Evolutionary conservation across 2,113 vertebrate species (phyloP).

Genomic region (Nyctibius bracteatus): DNA sequence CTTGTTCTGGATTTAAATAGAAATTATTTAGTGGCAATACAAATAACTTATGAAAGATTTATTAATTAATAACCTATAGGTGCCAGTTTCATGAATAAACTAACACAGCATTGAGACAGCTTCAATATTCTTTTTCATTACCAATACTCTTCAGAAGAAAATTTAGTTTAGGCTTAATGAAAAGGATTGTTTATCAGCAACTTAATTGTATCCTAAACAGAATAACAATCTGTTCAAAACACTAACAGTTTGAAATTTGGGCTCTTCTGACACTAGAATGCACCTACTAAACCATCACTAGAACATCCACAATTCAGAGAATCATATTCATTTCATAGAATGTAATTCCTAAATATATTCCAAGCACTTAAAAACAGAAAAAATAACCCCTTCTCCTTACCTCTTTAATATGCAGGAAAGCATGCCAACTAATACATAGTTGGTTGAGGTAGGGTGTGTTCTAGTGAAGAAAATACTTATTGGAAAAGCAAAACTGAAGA

Average conservation of each 20-base stretch:
- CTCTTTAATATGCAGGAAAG: not conserved
- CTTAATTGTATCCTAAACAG: not conserved
- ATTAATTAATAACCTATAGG: not conserved
- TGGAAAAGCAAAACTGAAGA: not conserved
- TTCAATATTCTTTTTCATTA: not conserved
- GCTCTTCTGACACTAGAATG: not conserved
- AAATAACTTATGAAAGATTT: not conserved
- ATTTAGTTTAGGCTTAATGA: not conserved
- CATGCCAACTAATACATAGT: not conserved
- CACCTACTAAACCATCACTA: not conserved
- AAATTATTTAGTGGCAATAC: not conserved
- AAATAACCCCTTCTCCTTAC: not conserved
- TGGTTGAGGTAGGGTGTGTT: not conserved
- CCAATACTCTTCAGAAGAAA: not conserved
- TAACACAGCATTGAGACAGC: not conserved
- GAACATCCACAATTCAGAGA: not conserved
- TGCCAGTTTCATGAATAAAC: not conserved
- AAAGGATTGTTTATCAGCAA: not conserved
- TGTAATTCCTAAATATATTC: not conserved
- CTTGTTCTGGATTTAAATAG: not conserved
- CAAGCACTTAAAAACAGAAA: not conserved
- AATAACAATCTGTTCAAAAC: not conserved
- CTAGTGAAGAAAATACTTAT: not conserved
- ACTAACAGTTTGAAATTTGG: not conserved
- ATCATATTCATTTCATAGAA: no score